These are phyloP conservation scores for Lytechinus variegatus DNA, from an alignment of 35 echinoderm and acorn worm species.

Conservation along the genomic window DNA sequence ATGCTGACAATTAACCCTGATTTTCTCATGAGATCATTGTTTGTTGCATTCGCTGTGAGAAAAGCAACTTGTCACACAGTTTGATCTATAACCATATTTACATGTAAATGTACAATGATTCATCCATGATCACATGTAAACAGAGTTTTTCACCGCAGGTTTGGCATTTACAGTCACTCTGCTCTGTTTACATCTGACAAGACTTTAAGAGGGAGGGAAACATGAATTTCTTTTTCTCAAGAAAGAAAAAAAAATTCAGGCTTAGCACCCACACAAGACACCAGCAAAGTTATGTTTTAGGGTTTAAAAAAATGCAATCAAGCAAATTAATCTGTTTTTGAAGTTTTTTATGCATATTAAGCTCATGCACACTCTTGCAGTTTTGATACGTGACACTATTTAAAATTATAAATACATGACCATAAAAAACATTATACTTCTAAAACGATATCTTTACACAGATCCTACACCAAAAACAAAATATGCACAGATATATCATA, in stretches of 20 bases:
- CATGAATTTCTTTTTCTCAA: not conserved
- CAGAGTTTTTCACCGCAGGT: not conserved
- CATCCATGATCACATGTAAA: not conserved
- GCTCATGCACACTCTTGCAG: too few species aligned
- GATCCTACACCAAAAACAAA: too few species aligned
- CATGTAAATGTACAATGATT: not conserved
- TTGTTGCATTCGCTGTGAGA: too few species aligned
- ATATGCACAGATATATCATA: too few species aligned
- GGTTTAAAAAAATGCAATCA: not conserved
- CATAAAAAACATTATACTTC: too few species aligned
- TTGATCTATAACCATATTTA: not conserved
- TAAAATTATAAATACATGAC: too few species aligned
- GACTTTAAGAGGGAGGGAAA: not conserved
- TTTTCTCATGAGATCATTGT: too few species aligned
- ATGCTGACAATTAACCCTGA: too few species aligned
- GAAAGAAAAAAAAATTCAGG: not conserved
- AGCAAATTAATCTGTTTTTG: too few species aligned
- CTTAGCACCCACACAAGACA: not conserved
- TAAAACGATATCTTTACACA: too few species aligned
- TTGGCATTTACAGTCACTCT: not conserved
- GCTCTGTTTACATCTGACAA: not conserved
- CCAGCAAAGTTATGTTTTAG: not conserved
- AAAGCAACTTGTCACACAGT: not conserved
- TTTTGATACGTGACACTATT: too few species aligned
- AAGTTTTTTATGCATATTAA: too few species aligned